A percentile compares a stretch with the other conserved stretches of the same genome.
These are phyloP conservation scores for Ctenodactylus gundi DNA, from an alignment of 2,113 vertebrate species.

Conservation along the genomic window DNA sequence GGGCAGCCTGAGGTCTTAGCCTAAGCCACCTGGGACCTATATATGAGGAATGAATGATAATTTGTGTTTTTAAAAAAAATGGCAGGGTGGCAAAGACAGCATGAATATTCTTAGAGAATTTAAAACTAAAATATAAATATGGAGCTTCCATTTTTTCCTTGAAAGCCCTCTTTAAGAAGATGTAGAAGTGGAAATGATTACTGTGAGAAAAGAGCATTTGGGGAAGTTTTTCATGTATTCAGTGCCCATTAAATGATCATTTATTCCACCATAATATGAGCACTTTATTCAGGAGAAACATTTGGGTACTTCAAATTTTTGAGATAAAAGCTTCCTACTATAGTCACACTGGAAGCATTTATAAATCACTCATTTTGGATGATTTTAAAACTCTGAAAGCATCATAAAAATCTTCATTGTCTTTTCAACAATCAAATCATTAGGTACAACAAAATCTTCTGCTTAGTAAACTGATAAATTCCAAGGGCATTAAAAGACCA, in stretches of 20 bases:
- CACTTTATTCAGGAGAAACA: constrained; percentile 23
- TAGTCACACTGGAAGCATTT: constrained; percentile 42
- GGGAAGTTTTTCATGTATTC: not conserved
- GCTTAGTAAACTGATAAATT: constrained; percentile 18
- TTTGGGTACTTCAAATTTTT: not conserved
- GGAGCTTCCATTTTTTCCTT: not conserved
- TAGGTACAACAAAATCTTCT: constrained; percentile 43
- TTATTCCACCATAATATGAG: constrained; percentile 32
- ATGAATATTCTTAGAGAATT: not conserved
- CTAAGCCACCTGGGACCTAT: not conserved
- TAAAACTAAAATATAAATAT: not conserved
- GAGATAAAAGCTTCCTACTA: constrained; percentile 15
- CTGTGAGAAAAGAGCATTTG: constrained; percentile 27
- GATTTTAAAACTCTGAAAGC: not conserved
- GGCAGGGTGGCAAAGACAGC: no score
- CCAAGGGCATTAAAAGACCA: constrained; percentile 33
- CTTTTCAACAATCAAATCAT: constrained; percentile 3
- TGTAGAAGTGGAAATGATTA: not conserved
- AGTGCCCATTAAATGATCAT: constrained; percentile 4
- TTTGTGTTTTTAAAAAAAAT: not conserved
- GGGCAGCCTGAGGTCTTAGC: not conserved
- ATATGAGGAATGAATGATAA: not conserved
- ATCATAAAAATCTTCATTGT: constrained; percentile 44
- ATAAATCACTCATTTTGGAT: constrained; percentile 44
- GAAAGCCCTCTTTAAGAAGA: constrained; percentile 2